Base-by-base conservation (phyloP, 1,140 invertebrate genomes). In the Chionoecetes opilio region DNA sequence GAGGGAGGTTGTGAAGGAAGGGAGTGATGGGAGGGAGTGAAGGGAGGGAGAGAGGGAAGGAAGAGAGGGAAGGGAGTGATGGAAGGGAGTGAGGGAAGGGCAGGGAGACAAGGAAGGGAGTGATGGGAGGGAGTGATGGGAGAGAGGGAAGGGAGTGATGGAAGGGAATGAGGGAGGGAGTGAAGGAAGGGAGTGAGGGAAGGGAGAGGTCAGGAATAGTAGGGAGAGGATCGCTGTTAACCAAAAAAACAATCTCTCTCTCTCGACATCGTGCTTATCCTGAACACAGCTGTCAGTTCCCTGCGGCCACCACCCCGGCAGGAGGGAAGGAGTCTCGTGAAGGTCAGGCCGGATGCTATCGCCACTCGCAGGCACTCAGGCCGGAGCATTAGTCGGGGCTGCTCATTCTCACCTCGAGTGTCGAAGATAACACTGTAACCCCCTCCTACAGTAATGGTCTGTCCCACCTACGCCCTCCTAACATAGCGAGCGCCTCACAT, bases 371-470 rank as follows among this genome's bases (percentile, higher is more conserved):
- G 32, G 85, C 85, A 86, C 85, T 86, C 85, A 86, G 32, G 85
- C 31, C n/a, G 29, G 85, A 38, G 85, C 32, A 86, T 86, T 34
- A 38, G 32, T 35, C 85, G 63, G 63, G 63, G 9, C 63, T 75
- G 63, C 63, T 75, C 63, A 75, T 75, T 75, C 85, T 34, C 37
- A 86, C 85, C 85, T 86, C 85, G 14, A 86, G 85, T 75, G 63
- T n/a, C 63, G 63, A 75, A 75, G 63, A 75, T 75, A 75, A 75
- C 63, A 9, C 46, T 14, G 46, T 17, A 9, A n/a, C n/a, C n/a
- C n/a, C n/a, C n/a, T 5, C 41, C 41, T 5, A 14, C 41, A n/a
- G 63, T 75, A 75, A 75, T 75, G 63, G 63, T 75, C 63, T n/a
- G 21, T 26, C n/a, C 63, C 63, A n/a, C 63, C 63, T n/a, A 75